These are phyloP conservation scores for Amphipyra tragopoginis DNA, from an alignment of 2,888 invertebrate genomes.

Conservation along the genomic window DNA sequence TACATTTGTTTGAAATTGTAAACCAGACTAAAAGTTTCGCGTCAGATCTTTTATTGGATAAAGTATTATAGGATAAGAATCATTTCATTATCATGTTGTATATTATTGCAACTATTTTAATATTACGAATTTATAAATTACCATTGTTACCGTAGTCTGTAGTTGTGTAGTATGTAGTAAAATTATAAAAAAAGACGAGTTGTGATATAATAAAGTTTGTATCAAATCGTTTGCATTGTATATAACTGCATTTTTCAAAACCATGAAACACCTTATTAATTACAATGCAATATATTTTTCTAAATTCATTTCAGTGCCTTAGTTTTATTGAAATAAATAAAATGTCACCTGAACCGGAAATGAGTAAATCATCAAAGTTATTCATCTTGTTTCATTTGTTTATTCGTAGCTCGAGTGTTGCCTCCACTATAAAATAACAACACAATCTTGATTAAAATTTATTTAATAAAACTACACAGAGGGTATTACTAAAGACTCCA, in stretches of 20 bases:
- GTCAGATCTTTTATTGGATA: slow-evolving; percentile 65
- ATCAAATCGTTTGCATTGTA: slow-evolving; percentile 65
- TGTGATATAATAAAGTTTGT: slow-evolving; percentile 69
- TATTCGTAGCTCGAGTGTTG: neutral
- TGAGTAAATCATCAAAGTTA: slow-evolving; percentile 67
- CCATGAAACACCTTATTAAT: slow-evolving; percentile 50
- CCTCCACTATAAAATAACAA: slow-evolving; percentile 49
- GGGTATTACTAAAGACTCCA: slow-evolving; percentile 81
- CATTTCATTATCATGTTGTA: slow-evolving; percentile 76
- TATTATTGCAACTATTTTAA: slow-evolving; percentile 79
- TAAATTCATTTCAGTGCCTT: slow-evolving; percentile 54
- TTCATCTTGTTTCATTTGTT: slow-evolving; percentile 60
- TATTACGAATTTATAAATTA: slow-evolving; percentile 86
- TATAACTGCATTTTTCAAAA: slow-evolving; percentile 54
- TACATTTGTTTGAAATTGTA: slow-evolving; percentile 59
- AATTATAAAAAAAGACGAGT: slow-evolving; percentile 67
- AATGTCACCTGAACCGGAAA: slow-evolving; percentile 65
- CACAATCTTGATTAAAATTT: slow-evolving; percentile 79
- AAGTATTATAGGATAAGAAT: slow-evolving; percentile 82
- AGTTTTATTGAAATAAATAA: slow-evolving; percentile 56
- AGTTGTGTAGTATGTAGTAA: slow-evolving; percentile 74
- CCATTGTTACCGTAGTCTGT: slow-evolving; percentile 85
- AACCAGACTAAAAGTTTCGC: slow-evolving; percentile 66
- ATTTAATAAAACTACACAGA: slow-evolving; percentile 88
- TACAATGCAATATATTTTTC: slow-evolving; percentile 62